Evolutionary conservation across 2,113 vertebrate genomes (phyloP).

Genomic region (Coturnix japonica): DNA sequence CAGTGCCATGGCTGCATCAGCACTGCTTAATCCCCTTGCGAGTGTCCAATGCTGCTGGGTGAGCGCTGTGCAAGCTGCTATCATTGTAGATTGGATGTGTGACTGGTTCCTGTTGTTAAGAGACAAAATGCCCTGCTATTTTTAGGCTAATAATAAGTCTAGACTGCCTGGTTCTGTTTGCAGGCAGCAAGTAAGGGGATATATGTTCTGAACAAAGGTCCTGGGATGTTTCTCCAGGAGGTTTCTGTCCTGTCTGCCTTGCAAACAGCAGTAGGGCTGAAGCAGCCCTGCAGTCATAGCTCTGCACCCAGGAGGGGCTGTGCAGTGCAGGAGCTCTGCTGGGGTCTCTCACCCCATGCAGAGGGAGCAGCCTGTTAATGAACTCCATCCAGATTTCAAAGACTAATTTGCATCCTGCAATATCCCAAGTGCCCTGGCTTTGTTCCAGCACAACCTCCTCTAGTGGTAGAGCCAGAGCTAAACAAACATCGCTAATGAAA

Average conservation of each 20-base stretch:
- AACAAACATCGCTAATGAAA: conserved; percentile 70
- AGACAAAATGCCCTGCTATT: background rate
- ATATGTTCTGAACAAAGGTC: background rate
- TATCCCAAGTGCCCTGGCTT: conserved; percentile 74
- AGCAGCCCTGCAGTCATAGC: background rate
- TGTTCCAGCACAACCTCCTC: conserved; percentile 56
- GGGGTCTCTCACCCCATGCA: background rate
- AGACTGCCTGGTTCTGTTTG: background rate
- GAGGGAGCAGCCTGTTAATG: background rate
- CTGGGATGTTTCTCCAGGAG: background rate
- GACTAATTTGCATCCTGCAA: conserved; percentile 81
- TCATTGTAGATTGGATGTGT: fast-evolving
- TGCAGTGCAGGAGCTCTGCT: fast-evolving
- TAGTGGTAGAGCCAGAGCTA: conserved; percentile 58
- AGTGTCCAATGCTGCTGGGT: background rate
- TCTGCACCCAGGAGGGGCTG: fast-evolving
- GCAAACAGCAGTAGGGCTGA: fast-evolving
- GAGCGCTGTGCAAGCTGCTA: fast-evolving
- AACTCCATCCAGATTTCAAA: conserved; percentile 18
- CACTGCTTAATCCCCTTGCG: background rate
- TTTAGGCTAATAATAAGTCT: background rate
- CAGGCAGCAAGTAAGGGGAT: background rate
- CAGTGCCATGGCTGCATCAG: fast-evolving
- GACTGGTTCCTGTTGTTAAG: background rate
- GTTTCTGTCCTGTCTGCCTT: background rate